Base-by-base conservation (phyloP, 1,140 invertebrate species). In the Myzus persicae region DNA sequence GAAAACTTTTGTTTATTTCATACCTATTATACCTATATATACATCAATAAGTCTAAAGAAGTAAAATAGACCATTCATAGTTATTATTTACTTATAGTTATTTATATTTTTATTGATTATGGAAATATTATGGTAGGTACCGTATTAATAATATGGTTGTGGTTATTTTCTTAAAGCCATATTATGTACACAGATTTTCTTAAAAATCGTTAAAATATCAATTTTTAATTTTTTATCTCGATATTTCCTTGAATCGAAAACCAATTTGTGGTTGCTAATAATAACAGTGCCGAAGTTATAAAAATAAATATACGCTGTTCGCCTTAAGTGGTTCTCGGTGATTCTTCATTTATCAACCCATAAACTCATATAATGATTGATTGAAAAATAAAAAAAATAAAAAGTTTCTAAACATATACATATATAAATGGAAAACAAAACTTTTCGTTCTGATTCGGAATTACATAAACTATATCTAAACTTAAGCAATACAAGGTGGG, bases 391-490 rank as follows among this genome's bases (percentile, higher is more conserved):
- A 3, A 76, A n/a, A 76, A 76, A 76, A 76, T n/a, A n/a, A 76
- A 76, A 76, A 76, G 31, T 76, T 76, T 76, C 5, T 14, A n/a
- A 76, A 76, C n/a, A 18, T 59, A 31, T 31, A 59, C 31, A 31
- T 67, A n/a, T n/a, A 76, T n/a, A 76, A 76, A 76, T n/a, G 31
- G n/a, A 76, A 76, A 76, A 76, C 31, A 76, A 76, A 76, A 76
- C 59, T 76, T 76, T 76, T 76, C 4, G 31, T 76, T 76, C 14
- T 76, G 59, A 76, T 76, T 76, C 18, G 31, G 5, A n/a, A 76
- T n/a, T 76, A 76, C 14, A 76, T n/a, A 18, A 76, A 4, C 31
- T n/a, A 76, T 76, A 76, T 76, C 18, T n/a, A n/a, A n/a, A n/a
- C 59, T 76, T 76, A n/a, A n/a, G n/a, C 14, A 76, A n/a, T 76